Evolutionary conservation across 2,797 vertebrate species (phyloP), one percentile per base, ranked within the genome.

Genomic region (Sylvia borin): DNA sequence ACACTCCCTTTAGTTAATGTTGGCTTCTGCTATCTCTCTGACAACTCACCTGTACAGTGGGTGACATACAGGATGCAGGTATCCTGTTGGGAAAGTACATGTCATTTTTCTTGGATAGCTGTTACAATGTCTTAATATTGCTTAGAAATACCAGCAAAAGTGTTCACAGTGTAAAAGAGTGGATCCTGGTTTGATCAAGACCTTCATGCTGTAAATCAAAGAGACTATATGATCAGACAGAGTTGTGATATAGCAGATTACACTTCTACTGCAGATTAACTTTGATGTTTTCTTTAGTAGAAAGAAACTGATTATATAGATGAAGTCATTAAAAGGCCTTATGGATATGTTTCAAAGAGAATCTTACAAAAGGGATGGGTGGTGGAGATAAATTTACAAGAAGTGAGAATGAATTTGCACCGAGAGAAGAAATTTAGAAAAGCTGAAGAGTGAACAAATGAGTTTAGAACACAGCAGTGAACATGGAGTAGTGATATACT

Each of bases 201-300:
- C 66, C 89, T 90, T 93, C 68, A 82, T 53, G 72, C 61, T 58
- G 57, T 77, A 87, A 89, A 96, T 95, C 87, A 95, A 93, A 97
- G 84, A 90, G 89, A 92, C 78, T 94, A 3, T 47, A 62, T 88
- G 85, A 96, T 94, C 92, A 96, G 89, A 96, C 50, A 91, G 79
- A 77, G 61, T 68, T 72, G 65, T 82, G 68, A 85, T 88, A 79
- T 5, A 74, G 38, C n/a, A 79, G 51, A 61, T 85, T 91, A 89
- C n/a, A 57, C 47, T 65, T 85, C 82, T 68, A 54, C 40, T 61
- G 57, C 65, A 83, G 79, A 93, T 95, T 45, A 88, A 29, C 92
- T 96, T 87, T 92, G 91, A 96, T 80, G 68, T 79, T 94, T 96
- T 87, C 89, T 85, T 92, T 42, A 91, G 70, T 38, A 60, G 83